These are phyloP conservation scores for Synanthedon myopaeformis DNA, from an alignment of 2,888 invertebrate species.

Conservation along the genomic window DNA sequence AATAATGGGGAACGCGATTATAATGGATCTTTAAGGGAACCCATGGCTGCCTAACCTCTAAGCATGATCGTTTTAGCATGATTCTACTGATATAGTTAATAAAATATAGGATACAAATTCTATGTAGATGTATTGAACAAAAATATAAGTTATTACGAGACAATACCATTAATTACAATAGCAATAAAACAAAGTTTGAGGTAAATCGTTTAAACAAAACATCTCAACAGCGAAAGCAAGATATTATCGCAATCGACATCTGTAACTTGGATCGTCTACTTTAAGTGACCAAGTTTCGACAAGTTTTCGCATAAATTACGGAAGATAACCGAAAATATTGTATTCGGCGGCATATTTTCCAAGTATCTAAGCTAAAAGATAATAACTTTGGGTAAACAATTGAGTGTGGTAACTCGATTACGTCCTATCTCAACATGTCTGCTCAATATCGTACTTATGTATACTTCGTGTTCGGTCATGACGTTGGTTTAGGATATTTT, in stretches of 20 bases:
- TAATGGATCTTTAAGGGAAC: neutral
- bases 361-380: conserved; percentile 32
- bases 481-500: conserved; percentile 2
- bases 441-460: conserved; percentile 6
- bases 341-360: conserved; percentile 60
- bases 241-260: conserved; percentile 53
- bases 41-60: no score
- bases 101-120: no score
- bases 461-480: conserved; percentile 2
- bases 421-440: conserved; percentile 29
- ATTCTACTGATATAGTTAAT: no score
- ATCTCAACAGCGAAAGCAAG: conserved; percentile 22
- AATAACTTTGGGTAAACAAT: conserved; percentile 53
- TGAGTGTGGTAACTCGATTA: conserved; percentile 29
- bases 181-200: neutral
- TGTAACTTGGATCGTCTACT: conserved; percentile 42
- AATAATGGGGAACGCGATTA: neutral
- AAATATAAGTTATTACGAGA: no score
- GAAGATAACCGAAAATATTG: conserved; percentile 67
- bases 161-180: neutral
- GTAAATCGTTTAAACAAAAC: conserved; percentile 6
- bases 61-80: no score
- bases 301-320: conserved; percentile 66
- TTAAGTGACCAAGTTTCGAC: conserved; percentile 50
- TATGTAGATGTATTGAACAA: no score